phyloP scores from a whole-genome alignment of 2,797 vertebrate species.

The Sebastes cheni region DNA sequence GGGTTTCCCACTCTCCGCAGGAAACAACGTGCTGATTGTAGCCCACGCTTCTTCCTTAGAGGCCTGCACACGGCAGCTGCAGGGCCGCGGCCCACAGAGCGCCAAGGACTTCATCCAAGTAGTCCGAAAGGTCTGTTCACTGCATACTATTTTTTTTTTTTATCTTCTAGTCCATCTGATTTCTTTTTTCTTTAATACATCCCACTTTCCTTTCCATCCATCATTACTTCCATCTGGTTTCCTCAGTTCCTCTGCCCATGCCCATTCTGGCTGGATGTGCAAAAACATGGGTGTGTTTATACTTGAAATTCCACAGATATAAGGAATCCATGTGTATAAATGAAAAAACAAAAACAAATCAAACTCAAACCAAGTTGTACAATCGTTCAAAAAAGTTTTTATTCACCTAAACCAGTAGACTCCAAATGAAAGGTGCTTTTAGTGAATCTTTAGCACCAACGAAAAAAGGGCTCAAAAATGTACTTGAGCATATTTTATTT shows the following conservation, averaged over 20 bases:
- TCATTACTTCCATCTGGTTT: not conserved
- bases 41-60: slow-evolving; percentile 95
- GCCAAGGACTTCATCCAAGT: slow-evolving; percentile 97
- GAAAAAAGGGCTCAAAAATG: not conserved
- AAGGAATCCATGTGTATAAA: not conserved
- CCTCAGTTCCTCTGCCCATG: not conserved
- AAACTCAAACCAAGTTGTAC: not conserved
- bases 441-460: not conserved
- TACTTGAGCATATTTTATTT: not conserved
- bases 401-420: not conserved
- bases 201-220: not conserved
- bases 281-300: not conserved
- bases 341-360: no score
- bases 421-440: not conserved
- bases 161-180: not conserved
- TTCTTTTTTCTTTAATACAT: not conserved
- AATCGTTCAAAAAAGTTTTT: not conserved
- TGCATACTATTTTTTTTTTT: not conserved
- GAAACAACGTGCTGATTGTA: slow-evolving; percentile 94
- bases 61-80: slow-evolving; percentile 95
- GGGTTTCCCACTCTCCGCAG: slow-evolving; percentile 71
- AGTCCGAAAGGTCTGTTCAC: slow-evolving; percentile 89
- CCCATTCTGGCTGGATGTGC: not conserved
- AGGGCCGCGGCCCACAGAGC: slow-evolving; percentile 91
- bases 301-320: not conserved